phyloP scores from a whole-genome alignment of 2,797 vertebrate genomes.

The Acanthopagrus latus region DNA sequence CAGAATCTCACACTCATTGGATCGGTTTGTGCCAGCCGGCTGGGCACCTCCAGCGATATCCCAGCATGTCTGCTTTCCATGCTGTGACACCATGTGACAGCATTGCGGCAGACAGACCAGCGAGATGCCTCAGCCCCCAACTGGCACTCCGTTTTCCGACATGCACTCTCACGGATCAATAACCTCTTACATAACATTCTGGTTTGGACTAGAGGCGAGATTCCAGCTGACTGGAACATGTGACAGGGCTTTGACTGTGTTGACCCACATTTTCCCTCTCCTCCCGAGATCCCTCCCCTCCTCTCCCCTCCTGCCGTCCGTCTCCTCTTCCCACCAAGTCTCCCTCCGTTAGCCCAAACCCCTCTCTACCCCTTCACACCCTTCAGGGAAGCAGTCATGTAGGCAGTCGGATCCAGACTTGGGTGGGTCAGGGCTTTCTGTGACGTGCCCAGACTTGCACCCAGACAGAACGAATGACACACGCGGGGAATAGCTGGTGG shows the following conservation, averaged over 20 bases:
- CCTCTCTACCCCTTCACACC: constrained; percentile 64
- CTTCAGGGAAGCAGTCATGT: constrained; percentile 52
- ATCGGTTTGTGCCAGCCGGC: constrained; percentile 23
- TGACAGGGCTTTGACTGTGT: constrained; percentile 81
- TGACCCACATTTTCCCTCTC: constrained; percentile 84
- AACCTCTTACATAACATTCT: constrained; percentile 84
- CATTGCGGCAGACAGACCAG: constrained; percentile 48
- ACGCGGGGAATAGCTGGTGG: constrained; percentile 49
- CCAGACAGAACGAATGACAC: constrained; percentile 58
- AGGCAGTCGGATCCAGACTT: constrained; percentile 63
- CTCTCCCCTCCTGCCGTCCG: constrained; percentile 23
- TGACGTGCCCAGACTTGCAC: constrained; percentile 62
- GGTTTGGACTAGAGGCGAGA: constrained; percentile 84
- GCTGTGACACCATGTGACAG: constrained; percentile 64
- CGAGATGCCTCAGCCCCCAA: constrained; percentile 52
- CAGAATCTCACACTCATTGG: constrained; percentile 21
- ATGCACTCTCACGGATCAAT: constrained; percentile 80
- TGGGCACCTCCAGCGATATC: constrained; percentile 39
- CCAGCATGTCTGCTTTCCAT: constrained; percentile 52
- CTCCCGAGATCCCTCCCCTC: constrained; percentile 42
- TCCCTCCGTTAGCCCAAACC: constrained; percentile 47
- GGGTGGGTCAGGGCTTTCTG: constrained; percentile 63
- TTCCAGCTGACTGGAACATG: constrained; percentile 85
- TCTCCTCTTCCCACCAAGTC: constrained; percentile 43
- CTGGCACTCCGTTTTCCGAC: constrained; percentile 64